Percentiles rank a stretch among this genome's conserved stretches.
phyloP scores from a whole-genome alignment of 2,888 invertebrate species.

The Chymomyza caudatula region DNA sequence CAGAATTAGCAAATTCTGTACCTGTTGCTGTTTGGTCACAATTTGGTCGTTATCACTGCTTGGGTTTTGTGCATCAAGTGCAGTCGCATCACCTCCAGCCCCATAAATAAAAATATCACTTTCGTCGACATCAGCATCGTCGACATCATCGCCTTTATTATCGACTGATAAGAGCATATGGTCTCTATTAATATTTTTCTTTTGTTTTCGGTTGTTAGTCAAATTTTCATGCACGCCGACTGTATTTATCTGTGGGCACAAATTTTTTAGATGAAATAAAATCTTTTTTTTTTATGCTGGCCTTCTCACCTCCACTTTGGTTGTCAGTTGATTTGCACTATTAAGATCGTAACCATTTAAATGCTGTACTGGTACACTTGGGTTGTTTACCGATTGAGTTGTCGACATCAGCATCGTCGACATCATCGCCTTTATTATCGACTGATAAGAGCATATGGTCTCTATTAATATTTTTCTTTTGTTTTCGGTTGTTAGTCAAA shows the following conservation, averaged over 20 bases:
- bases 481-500: constrained; percentile 47
- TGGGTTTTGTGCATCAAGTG: background rate
- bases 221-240: constrained; percentile 48
- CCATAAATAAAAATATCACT: constrained; percentile 10
- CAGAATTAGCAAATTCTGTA: constrained; percentile 35
- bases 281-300: background rate
- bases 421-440: constrained; percentile 45
- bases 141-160: constrained; percentile 42
- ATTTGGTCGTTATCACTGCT: constrained; percentile 17
- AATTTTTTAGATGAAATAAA: background rate
- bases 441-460: constrained; percentile 68
- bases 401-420: constrained; percentile 18
- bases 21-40: constrained; percentile 26
- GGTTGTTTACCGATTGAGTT: constrained; percentile 9
- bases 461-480: constrained; percentile 55
- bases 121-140: constrained; percentile 9
- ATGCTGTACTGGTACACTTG: constrained; percentile 7
- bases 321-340: constrained; percentile 49
- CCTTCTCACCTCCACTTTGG: constrained; percentile 62
- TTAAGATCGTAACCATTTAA: constrained; percentile 16
- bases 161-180: constrained; percentile 67
- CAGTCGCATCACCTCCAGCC: constrained; percentile 40
- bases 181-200: constrained; percentile 54
- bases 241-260: constrained; percentile 63
- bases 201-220: constrained; percentile 54